These are phyloP conservation scores for Blastobasis lacticolella DNA, from an alignment of 2,888 invertebrate species.

Conservation along the genomic window DNA sequence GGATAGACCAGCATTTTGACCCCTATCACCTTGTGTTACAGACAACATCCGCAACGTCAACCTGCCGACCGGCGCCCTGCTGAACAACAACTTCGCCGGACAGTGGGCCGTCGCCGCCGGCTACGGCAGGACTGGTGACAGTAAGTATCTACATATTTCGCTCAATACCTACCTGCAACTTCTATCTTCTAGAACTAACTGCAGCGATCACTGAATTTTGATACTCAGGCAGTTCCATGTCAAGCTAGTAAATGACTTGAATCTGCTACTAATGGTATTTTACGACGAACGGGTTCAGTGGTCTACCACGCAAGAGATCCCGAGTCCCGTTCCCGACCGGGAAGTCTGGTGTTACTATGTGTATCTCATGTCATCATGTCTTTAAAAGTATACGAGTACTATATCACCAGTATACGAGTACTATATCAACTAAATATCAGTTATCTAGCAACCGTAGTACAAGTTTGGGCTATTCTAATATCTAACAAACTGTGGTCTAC, in stretches of 20 bases:
- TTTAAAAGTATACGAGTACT: too few species aligned
- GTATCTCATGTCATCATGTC: too few species aligned
- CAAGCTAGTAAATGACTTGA: neutral
- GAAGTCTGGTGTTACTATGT: too few species aligned
- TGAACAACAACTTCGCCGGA: slow-evolving; percentile 14
- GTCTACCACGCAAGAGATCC: neutral
- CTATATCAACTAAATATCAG: too few species aligned
- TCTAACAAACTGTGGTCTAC: neutral
- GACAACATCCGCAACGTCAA: slow-evolving; percentile 19
- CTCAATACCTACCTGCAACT: neutral
- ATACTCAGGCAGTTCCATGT: neutral
- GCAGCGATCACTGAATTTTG: neutral
- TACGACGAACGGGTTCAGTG: slow-evolving; percentile 1
- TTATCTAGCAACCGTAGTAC: too few species aligned
- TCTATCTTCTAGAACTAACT: neutral
- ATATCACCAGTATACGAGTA: too few species aligned
- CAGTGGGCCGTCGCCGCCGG: slow-evolving; percentile 19
- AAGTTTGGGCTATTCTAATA: too few species aligned
- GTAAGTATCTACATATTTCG: slow-evolving; percentile 5
- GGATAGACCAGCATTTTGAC: too few species aligned
- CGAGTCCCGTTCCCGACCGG: too few species aligned
- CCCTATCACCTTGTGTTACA: slow-evolving; percentile 11
- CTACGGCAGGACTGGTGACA: slow-evolving; percentile 23
- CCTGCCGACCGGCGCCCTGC: slow-evolving; percentile 14
- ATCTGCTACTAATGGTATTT: slow-evolving; percentile 6